Base-by-base conservation (phyloP, 2,113 vertebrate genomes). In the Collichthys lucidus region DNA sequence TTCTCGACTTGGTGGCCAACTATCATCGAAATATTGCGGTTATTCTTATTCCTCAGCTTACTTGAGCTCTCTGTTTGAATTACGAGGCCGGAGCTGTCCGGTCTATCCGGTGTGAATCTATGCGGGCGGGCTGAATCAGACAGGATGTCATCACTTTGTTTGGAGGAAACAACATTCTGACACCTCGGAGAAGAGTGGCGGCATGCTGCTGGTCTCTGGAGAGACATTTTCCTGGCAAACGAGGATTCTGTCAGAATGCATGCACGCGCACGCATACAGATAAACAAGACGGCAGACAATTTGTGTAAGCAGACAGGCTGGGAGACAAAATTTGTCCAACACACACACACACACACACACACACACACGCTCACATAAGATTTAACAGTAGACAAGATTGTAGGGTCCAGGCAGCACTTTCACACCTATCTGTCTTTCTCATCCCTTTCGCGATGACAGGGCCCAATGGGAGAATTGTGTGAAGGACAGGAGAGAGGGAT, bases 91-190 rank as follows among this genome's bases (percentile, higher is more conserved):
- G 55, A 56, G 44, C 66, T 68, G 80, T 82, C 64, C 19, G 6
- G 49, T 79, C 4, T 24, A 71, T 80, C 67, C 11, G 40, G 42
- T 80, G 70, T 79, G 72, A 76, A 73, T 74, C 44, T 71, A 53
- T 55, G 73, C 17, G 17, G 70, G 69, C 52, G 31, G 65, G 49
- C 78, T 89, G 77, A 89, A 66, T 87, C 82, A 75, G 84, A 86
- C 82, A 85, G 87, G 68, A 79, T 88, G 84, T 87, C 82, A 87
- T 90, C 87, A 89, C 88, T 86, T 79, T 84, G 70, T 77, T 83
- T 71, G 79, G 59, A 84, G 87, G 79, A 90, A 83, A 83, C 80
- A 81, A 70, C 81, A 79, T 80, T 75, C 74, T 83, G 88, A 91
- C 88, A 91, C 85, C 66, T 88, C 77, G 19, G 59, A 76, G 56